Evolutionary conservation across 2,888 invertebrate species (phyloP).

Genomic region (Orthosia gothica): DNA sequence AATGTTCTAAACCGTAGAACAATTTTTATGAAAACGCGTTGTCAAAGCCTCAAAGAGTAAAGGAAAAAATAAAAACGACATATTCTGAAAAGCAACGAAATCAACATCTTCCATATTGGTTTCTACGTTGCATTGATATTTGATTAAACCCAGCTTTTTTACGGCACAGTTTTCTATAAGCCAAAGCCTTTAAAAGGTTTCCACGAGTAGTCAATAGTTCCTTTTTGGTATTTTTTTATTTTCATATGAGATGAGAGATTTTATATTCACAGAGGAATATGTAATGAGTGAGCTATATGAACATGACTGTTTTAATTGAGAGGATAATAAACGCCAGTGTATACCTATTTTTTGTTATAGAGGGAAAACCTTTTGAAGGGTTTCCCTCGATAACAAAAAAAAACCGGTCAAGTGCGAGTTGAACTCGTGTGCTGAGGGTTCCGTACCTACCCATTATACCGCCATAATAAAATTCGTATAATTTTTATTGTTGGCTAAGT

Average conservation of each 20-base stretch:
- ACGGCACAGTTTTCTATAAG: not conserved
- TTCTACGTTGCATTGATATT: not conserved
- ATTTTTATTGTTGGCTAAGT: too few species aligned
- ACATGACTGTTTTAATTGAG: too few species aligned
- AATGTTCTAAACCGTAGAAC: too few species aligned
- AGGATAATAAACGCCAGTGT: too few species aligned
- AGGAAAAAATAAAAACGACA: not conserved
- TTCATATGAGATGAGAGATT: not conserved
- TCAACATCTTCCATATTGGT: not conserved
- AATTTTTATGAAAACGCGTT: too few species aligned
- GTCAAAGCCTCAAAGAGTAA: not conserved
- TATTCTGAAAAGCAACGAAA: not conserved
- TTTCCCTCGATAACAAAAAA: too few species aligned
- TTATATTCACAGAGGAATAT: not conserved
- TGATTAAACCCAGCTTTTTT: not conserved
- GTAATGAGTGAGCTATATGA: not conserved
- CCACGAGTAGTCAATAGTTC: not conserved
- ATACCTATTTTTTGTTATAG: too few species aligned
- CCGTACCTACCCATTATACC: too few species aligned
- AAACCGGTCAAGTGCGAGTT: too few species aligned
- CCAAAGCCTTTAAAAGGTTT: slow-evolving; percentile 10
- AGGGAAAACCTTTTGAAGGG: too few species aligned
- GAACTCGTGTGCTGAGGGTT: too few species aligned
- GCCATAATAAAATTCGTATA: too few species aligned
- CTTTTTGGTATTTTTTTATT: not conserved